Percentiles rank a stretch among this genome's conserved stretches.
Conservation (phyloP, 2,888 invertebrate species). For the Gryllus longicercus region DNA sequence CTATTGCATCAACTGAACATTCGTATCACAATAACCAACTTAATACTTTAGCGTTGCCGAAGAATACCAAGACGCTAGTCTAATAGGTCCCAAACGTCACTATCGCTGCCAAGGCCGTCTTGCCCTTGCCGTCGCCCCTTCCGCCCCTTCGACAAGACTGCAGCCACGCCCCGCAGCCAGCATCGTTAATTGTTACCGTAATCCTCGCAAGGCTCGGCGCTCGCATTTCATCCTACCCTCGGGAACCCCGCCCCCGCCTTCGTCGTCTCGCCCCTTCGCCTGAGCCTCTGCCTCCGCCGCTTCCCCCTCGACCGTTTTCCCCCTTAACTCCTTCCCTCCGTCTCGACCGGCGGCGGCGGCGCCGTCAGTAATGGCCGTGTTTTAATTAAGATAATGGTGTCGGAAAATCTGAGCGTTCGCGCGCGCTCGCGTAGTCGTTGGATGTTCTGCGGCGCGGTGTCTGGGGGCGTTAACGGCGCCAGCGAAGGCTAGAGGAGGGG, state of each 20-base stretch:
- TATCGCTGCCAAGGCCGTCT: neutral
- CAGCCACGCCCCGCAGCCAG: no score
- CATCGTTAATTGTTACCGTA: neutral
- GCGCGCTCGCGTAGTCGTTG: neutral
- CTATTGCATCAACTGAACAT: no score
- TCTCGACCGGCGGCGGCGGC: neutral
- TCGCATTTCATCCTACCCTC: conserved; percentile 2
- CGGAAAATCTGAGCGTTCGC: conserved; percentile 25
- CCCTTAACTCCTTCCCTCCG: neutral
- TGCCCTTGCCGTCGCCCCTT: neutral
- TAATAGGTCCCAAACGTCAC: no score
- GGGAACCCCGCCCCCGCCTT: neutral
- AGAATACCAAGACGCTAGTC: no score
- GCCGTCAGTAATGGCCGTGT: conserved; percentile 25
- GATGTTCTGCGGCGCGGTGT: neutral
- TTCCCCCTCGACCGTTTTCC: neutral
- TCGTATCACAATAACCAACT: no score
- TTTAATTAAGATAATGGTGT: conserved; percentile 31
- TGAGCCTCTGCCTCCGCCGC: neutral
- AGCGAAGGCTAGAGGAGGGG: no score
- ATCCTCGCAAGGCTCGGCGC: neutral
- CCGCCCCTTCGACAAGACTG: neutral
- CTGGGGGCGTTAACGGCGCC: neutral
- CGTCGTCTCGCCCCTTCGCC: no score
- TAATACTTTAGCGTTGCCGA: no score